Conservation (phyloP, 2,113 vertebrate genomes). For the Lipophrys pholis region DNA sequence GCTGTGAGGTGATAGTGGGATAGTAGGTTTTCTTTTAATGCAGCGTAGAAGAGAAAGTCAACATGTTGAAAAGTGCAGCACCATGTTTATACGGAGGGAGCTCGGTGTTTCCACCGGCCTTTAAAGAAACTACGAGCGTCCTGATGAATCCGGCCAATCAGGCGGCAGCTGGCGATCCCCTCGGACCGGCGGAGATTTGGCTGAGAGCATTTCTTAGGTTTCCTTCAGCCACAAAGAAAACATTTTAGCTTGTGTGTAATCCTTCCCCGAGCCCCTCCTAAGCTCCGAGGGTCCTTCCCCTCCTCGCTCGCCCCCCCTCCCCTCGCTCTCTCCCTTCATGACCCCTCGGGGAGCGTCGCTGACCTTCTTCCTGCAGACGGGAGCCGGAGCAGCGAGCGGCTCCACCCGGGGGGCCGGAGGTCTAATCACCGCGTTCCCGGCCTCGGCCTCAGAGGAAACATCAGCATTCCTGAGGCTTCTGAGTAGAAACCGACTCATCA, state of each 20-base stretch:
- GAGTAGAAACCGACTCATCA: background rate
- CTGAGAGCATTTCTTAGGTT: conserved; percentile 77
- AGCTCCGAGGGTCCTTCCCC: conserved; percentile 68
- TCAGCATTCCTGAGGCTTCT: conserved; percentile 79
- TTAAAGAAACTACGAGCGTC: too few relatives aligned
- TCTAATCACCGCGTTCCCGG: conserved; percentile 80
- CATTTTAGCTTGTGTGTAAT: conserved; percentile 81
- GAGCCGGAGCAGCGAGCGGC: conserved; percentile 64
- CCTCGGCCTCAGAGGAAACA: conserved; percentile 82
- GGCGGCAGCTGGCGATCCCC: too few relatives aligned
- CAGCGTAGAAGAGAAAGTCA: too few relatives aligned
- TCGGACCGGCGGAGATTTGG: too few relatives aligned
- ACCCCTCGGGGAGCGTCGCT: conserved; percentile 71
- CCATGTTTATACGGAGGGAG: too few relatives aligned
- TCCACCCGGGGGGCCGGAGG: conserved; percentile 83
- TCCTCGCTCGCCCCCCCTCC: conserved; percentile 45
- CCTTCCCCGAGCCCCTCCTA: conserved; percentile 75
- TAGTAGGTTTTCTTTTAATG: too few relatives aligned
- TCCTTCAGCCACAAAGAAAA: conserved; percentile 85
- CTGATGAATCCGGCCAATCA: too few relatives aligned
- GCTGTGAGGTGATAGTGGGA: too few relatives aligned
- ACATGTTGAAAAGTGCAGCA: too few relatives aligned
- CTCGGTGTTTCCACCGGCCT: too few relatives aligned
- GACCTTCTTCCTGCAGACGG: conserved; percentile 85
- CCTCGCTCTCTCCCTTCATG: conserved; percentile 24